phyloP scores from a whole-genome alignment of 2,797 vertebrate genomes.

The Chloroceryle amazona region DNA sequence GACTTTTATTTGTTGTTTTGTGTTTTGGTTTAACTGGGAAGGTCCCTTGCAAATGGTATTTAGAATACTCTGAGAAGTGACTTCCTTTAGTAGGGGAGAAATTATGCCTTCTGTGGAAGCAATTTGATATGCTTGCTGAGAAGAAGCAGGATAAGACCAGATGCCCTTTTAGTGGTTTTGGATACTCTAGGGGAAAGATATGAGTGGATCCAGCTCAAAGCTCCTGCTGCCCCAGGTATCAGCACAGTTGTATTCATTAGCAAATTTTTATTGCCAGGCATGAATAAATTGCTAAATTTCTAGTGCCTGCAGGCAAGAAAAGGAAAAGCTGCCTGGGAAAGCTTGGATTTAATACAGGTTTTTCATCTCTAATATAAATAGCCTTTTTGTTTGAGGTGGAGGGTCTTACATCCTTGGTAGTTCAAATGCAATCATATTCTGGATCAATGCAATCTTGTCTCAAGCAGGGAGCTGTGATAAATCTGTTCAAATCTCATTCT shows the following conservation, averaged over 20 bases:
- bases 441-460: slow-evolving; percentile 46
- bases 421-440: background rate
- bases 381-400: background rate
- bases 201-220: slow-evolving; percentile 6
- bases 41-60: background rate
- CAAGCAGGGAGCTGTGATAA: background rate
- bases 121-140: background rate
- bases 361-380: background rate
- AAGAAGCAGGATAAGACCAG: background rate
- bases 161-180: slow-evolving; percentile 1
- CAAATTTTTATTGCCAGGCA: slow-evolving; percentile 26
- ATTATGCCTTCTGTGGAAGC: background rate
- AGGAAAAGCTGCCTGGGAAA: slow-evolving; percentile 2
- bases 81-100: background rate
- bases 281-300: slow-evolving; percentile 53
- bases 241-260: background rate
- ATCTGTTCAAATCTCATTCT: slow-evolving; percentile 32
- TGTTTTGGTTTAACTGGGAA: background rate
- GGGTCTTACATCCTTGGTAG: background rate
- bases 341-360: slow-evolving; percentile 16
- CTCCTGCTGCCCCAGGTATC: background rate
- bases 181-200: background rate
- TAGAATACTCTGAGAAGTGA: background rate
- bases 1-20: background rate
- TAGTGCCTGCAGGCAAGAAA: slow-evolving; percentile 23